Percentiles rank a stretch among this genome's conserved stretches.
Evolutionary conservation across 2,797 vertebrate species (phyloP).

Genomic region (Falco novaeseelandiae): DNA sequence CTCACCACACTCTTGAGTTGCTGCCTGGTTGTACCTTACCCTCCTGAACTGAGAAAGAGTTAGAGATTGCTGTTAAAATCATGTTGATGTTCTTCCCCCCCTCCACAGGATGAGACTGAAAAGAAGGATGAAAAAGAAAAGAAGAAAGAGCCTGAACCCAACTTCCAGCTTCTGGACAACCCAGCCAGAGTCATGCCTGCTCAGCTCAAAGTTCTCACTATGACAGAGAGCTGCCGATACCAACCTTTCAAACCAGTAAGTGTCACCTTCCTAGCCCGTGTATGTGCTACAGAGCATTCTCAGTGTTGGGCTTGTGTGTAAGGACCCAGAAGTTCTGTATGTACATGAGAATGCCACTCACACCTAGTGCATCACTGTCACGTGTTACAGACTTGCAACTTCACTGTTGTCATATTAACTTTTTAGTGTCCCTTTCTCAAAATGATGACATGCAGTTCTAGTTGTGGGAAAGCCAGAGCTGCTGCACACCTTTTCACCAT

Average conservation of each 20-base stretch:
- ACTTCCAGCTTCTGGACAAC: conserved; percentile 94
- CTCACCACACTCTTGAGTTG: neutral
- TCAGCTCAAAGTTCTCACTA: conserved; percentile 94
- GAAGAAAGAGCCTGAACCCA: conserved; percentile 97
- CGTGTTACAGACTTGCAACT: neutral
- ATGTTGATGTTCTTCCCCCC: neutral
- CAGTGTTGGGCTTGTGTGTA: neutral
- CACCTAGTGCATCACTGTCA: neutral
- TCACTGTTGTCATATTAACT: neutral
- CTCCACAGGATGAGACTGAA: conserved; percentile 82
- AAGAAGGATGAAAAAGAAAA: conserved; percentile 96
- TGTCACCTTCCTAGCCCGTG: neutral
- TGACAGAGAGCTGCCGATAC: conserved; percentile 95
- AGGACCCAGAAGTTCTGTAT: neutral
- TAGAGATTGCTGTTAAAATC: neutral
- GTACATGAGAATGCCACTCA: neutral
- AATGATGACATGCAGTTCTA: neutral
- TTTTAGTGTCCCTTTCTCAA: neutral
- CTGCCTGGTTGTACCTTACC: neutral
- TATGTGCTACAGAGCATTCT: neutral
- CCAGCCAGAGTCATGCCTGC: conserved; percentile 96
- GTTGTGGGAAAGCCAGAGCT: neutral
- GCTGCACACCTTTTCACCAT: neutral
- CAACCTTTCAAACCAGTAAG: conserved; percentile 97
- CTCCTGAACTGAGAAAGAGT: neutral